A percentile compares a stretch with the other conserved stretches of the same genome.
Evolutionary conservation across 2,888 invertebrate genomes (phyloP).

Genomic region (Capitulum mitella): DNA sequence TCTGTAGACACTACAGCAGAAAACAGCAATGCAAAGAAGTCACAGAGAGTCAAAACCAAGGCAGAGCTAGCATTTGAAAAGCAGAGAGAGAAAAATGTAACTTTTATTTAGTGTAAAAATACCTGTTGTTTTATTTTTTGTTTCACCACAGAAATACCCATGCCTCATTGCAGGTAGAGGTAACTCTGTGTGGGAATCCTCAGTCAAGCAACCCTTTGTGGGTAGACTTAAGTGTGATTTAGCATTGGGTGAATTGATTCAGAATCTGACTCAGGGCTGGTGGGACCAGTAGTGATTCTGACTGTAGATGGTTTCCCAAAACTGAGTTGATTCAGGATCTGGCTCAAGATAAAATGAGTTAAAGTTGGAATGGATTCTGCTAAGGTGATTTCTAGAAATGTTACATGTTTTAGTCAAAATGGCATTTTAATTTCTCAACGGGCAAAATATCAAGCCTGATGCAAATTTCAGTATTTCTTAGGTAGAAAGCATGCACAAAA

Average conservation of each 20-base stretch:
- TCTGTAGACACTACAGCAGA: slow-evolving; percentile 3
- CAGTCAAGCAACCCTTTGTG: slow-evolving; percentile 1
- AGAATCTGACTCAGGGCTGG: no score
- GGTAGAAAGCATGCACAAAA: no score
- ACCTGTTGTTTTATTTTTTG: background rate
- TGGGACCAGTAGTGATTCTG: no score
- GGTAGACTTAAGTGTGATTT: background rate
- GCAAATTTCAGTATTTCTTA: no score
- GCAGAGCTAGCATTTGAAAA: background rate
- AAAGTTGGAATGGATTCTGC: background rate
- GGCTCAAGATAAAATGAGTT: background rate
- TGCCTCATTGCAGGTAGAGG: background rate
- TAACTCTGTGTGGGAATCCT: background rate
- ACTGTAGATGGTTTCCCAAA: no score
- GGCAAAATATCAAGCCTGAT: no score
- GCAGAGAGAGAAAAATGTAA: slow-evolving; percentile 10
- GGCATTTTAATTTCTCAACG: no score
- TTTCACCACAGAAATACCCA: background rate
- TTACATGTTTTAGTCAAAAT: no score
- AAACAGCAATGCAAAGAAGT: background rate
- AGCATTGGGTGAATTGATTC: background rate
- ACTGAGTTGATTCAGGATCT: no score
- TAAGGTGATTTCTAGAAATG: no score
- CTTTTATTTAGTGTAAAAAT: background rate
- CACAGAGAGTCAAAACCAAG: background rate